Evolutionary conservation across 2,113 vertebrate genomes (phyloP).

Genomic region (Brachirus orientalis): DNA sequence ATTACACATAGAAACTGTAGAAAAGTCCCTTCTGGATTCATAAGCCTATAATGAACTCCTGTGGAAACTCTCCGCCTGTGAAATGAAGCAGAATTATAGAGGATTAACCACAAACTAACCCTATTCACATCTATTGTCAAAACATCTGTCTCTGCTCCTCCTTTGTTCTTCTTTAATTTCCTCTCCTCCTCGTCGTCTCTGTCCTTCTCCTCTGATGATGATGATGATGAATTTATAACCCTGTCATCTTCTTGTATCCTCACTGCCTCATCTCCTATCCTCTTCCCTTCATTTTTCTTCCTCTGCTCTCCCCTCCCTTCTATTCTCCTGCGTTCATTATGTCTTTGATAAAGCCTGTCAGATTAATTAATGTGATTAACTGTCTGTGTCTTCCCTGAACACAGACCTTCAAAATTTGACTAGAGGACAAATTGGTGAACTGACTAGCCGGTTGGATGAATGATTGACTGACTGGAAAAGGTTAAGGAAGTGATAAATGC

Average conservation of each 20-base stretch:
- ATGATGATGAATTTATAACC: slow-evolving; percentile 57
- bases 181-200: slow-evolving; percentile 33
- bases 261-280: slow-evolving; percentile 16
- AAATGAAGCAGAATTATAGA: slow-evolving; percentile 57
- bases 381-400: slow-evolving; percentile 48
- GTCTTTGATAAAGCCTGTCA: slow-evolving; percentile 71
- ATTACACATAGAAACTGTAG: background rate
- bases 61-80: slow-evolving; percentile 39
- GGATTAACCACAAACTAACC: slow-evolving; percentile 62
- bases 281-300: slow-evolving; percentile 23
- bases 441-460: slow-evolving; percentile 24
- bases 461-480: slow-evolving; percentile 30
- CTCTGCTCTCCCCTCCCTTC: slow-evolving; percentile 25
- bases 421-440: slow-evolving; percentile 46
- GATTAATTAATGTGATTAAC: slow-evolving; percentile 75
- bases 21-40: slow-evolving; percentile 35
- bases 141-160: slow-evolving; percentile 53
- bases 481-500: background rate
- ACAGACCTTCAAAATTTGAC: slow-evolving; percentile 58
- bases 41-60: slow-evolving; percentile 43
- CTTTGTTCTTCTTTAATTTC: slow-evolving; percentile 66
- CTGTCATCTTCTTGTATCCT: slow-evolving; percentile 30
- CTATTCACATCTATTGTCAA: slow-evolving; percentile 51
- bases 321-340: slow-evolving; percentile 47
- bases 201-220: slow-evolving; percentile 28